phyloP scores from a whole-genome alignment of 2,888 invertebrate genomes.

The Teinopalpus imperialis region DNA sequence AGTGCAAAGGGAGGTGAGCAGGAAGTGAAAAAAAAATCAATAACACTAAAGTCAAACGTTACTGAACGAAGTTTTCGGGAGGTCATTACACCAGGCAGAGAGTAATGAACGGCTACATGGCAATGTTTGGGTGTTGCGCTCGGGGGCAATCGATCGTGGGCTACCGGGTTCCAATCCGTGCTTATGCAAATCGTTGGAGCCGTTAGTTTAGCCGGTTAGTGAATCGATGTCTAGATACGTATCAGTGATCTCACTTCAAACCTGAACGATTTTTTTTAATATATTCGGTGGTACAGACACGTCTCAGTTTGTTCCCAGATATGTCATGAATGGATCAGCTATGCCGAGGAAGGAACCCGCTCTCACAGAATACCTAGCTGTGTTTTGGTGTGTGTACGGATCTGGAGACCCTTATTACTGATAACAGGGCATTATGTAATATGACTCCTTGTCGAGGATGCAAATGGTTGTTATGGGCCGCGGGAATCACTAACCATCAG shows the following conservation, averaged over 20 bases:
- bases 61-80: constrained; percentile 24
- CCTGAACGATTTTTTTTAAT: too few relatives aligned
- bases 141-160: constrained; percentile 21
- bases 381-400: too few relatives aligned
- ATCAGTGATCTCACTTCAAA: constrained; percentile 4
- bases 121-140: constrained; percentile 26
- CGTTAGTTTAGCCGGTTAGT: background rate
- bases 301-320: too few relatives aligned
- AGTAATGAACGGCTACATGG: constrained; percentile 25
- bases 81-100: constrained; percentile 24
- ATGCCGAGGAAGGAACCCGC: too few relatives aligned
- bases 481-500: too few relatives aligned
- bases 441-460: too few relatives aligned
- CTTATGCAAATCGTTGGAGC: constrained; percentile 19
- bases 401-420: too few relatives aligned
- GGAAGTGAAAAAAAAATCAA: constrained; percentile 23
- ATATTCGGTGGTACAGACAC: too few relatives aligned
- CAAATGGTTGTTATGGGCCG: too few relatives aligned
- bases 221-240: background rate
- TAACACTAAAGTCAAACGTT: constrained; percentile 17
- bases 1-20: constrained; percentile 18
- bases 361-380: too few relatives aligned
- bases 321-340: too few relatives aligned
- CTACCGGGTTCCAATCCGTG: constrained; percentile 25
- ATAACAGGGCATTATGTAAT: too few relatives aligned